These are phyloP conservation scores for Acheta domesticus DNA, from an alignment of 2,888 invertebrate genomes.

Conservation along the genomic window DNA sequence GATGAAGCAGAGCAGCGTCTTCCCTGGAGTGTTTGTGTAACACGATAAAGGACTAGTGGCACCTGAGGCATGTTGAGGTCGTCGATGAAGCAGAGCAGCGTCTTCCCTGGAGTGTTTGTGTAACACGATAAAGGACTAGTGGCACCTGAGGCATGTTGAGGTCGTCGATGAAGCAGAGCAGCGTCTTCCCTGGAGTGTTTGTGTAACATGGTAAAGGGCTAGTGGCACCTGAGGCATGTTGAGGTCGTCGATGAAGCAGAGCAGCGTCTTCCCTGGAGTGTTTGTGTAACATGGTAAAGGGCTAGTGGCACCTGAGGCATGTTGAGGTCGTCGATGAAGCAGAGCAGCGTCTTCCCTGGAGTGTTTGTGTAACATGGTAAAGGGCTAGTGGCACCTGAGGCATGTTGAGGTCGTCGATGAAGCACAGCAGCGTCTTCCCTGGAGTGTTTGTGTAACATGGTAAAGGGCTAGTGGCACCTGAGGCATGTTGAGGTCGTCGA, in stretches of 20 bases:
- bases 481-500: conserved; percentile 96
- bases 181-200: conserved; percentile 87
- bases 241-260: conserved; percentile 91
- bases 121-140: no score
- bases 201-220: no score
- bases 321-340: conserved; percentile 93
- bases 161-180: conserved; percentile 88
- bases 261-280: conserved; percentile 85
- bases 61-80: conserved; percentile 93
- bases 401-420: conserved; percentile 95
- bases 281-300: no score
- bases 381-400: conserved; percentile 64
- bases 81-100: conserved; percentile 84
- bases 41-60: no score
- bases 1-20: conserved; percentile 82
- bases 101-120: no score
- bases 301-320: conserved; percentile 73
- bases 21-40: no score
- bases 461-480: conserved; percentile 56
- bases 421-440: conserved; percentile 85
- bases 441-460: no score
- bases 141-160: conserved; percentile 87
- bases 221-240: conserved; percentile 78
- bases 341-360: conserved; percentile 84
- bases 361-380: no score